Base-by-base conservation (phyloP, 2,888 invertebrate genomes). In the Byasa hedistus region DNA sequence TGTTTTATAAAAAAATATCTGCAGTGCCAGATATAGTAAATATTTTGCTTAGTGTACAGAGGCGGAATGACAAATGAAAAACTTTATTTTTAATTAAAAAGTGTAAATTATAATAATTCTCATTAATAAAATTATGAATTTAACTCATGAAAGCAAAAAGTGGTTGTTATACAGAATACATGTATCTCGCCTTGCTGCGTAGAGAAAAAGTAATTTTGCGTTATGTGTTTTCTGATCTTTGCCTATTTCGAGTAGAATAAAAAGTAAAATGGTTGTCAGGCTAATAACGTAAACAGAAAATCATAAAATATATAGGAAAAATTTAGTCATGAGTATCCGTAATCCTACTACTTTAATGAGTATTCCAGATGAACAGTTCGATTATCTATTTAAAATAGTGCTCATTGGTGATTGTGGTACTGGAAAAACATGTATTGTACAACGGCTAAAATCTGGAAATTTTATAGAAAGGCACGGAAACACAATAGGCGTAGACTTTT, bases 401-500 rank as follows among this genome's bases (percentile, higher is more conserved):
- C 92, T 98, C 68, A 98, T 98, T 78, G 98, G 98, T 62, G 97
- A 97, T 79, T 96, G 96, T 87, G 96, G 96, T 32, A 96, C 96
- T 44, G 97, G 98, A 36, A 98, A 98, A 93, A 98, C 98, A 70
- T 98, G 96, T 80, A 96, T 99, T 73, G 98, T 99, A 68, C 98
- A 98, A 88, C 94, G 98, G 75, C 96, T 99, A 87, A 98, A 98
- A 86, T 97, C 98, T 69, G 99, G 98, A 69, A 98, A 97, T 76
- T 99, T 97, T 82, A 96, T 98, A 73, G 98, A 99, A 91, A 93
- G 96, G 73, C 98, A 98, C 90, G 98, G 98, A 68, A 98, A 97
- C 83, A 99, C 99, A 59, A 99, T 99, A 82, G 98, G 98, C 71
- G 98, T 99, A 66, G 98, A 99, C 90, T 99, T 99, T 92, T 98